Conservation (phyloP, 2,888 invertebrate species). For the Ectemnius cavifrons region DNA sequence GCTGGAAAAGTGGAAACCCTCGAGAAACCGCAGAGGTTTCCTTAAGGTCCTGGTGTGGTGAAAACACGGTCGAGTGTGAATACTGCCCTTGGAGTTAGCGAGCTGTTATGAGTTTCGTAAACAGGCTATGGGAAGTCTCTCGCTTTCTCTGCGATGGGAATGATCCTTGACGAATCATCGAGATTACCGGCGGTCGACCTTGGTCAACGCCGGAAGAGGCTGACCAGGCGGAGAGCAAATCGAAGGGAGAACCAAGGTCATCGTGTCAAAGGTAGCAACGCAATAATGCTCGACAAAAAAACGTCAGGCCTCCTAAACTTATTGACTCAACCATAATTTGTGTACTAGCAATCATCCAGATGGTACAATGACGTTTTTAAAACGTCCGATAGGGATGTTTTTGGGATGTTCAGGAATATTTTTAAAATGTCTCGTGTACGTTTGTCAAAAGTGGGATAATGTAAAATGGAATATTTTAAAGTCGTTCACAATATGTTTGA, state of each 20-base stretch:
- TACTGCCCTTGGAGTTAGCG: constrained; percentile 45
- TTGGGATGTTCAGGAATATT: too few species aligned
- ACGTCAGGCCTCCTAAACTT: neutral
- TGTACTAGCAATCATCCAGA: too few species aligned
- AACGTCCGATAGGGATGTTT: too few species aligned
- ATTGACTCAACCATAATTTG: too few species aligned
- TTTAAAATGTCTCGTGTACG: too few species aligned
- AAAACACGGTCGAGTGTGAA: constrained; percentile 45
- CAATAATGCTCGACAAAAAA: neutral
- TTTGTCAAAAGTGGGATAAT: too few species aligned
- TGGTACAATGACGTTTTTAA: too few species aligned
- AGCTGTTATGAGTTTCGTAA: constrained; percentile 60
- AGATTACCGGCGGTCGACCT: constrained; percentile 36
- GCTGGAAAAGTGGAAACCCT: neutral
- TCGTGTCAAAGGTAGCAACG: neutral
- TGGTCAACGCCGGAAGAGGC: constrained; percentile 23
- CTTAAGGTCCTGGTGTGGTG: constrained; percentile 43
- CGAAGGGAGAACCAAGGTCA: constrained; percentile 16
- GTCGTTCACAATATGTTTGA: too few species aligned
- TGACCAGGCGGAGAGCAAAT: constrained; percentile 2
- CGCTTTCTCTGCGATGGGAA: constrained; percentile 45
- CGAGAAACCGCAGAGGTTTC: constrained; percentile 43
- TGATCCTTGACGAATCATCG: constrained; percentile 39
- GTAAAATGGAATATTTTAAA: too few species aligned
- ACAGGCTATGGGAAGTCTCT: constrained; percentile 47